Base-by-base conservation (phyloP, 2,888 invertebrate genomes). In the Iselma pallidipennis region DNA sequence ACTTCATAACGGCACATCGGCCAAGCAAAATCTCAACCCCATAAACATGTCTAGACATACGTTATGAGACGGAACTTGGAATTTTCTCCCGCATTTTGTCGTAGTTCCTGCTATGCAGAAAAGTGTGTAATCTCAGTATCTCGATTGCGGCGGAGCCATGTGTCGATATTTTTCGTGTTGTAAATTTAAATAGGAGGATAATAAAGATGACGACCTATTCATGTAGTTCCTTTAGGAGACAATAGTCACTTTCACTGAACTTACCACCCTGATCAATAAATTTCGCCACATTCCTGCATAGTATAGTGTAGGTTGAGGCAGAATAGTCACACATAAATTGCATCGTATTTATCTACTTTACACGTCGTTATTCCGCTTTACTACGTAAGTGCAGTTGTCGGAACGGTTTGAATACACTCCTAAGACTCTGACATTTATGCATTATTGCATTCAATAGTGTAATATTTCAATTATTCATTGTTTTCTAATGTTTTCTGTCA, bases 391-490 rank as follows among this genome's bases (percentile, higher is more conserved):
- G 65, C 57, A 60, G 61, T 66, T 70, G 67, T 66, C 55, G 56
- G 55, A 52, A 59, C 63, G 66, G 63, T 67, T 70, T 70, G 64
- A 67, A 69, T 67, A 71, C 16, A 37, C 65, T 61, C 62, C 61
- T 60, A 50, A 26, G 6, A 49, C 51, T 33, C 54, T 69, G 70
- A 68, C 71, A 65, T 68, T 70, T 67, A 70, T 67, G 66, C 69
- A 65, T 62, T 68, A 59, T 56, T 65, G 69, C 64, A 66, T 66
- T 63, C 62, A 69, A 70, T 68, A 64, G 62, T 45, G 65, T 65
- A 65, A 73, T 69, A 74, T 72, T 74, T 74, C 71, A 74, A 72
- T 74, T 72, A 72, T 74, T 72, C 71, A 72, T 72, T 73, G 73
- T 73, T 71, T 73, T 71, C 70, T 71, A 71, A 70, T 72, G 73